Evolutionary conservation across 2,797 vertebrate species (phyloP).

Genomic region (Acipenser ruthenus): DNA sequence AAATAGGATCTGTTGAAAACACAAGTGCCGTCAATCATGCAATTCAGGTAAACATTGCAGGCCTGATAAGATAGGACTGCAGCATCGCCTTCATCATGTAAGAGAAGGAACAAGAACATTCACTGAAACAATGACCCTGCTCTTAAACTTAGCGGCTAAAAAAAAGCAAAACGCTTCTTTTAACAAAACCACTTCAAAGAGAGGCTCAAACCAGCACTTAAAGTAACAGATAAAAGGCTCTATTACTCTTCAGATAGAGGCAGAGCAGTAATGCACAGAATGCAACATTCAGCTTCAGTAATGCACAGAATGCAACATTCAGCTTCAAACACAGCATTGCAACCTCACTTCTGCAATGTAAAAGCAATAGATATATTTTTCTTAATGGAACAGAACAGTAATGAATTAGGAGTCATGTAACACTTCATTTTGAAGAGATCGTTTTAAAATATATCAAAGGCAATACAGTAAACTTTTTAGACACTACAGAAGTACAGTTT

Average conservation of each 20-base stretch:
- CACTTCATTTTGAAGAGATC: too few relatives aligned
- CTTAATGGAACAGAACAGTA: too few relatives aligned
- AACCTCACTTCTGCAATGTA: too few relatives aligned
- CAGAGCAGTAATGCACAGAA: not conserved
- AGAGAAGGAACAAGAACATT: not conserved
- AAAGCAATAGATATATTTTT: too few relatives aligned
- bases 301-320: too few relatives aligned
- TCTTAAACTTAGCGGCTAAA: not conserved
- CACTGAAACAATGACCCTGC: not conserved
- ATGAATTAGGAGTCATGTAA: too few relatives aligned
- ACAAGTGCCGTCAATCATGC: slow-evolving; percentile 5
- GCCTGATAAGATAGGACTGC: not conserved
- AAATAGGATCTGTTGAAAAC: too few relatives aligned
- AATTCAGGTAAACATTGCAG: not conserved
- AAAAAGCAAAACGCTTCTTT: not conserved
- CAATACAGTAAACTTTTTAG: too few relatives aligned
- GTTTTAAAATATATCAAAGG: too few relatives aligned
- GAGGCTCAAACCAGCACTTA: not conserved
- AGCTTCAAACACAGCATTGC: not conserved
- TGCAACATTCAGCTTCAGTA: not conserved
- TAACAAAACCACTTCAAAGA: slow-evolving; percentile 5
- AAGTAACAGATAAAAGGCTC: not conserved
- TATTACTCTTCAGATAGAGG: not conserved
- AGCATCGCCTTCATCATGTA: not conserved
- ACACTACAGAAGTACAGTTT: too few relatives aligned